These are phyloP conservation scores for Sclerurus mexicanus DNA, from an alignment of 2,113 vertebrate species.

Conservation along the genomic window DNA sequence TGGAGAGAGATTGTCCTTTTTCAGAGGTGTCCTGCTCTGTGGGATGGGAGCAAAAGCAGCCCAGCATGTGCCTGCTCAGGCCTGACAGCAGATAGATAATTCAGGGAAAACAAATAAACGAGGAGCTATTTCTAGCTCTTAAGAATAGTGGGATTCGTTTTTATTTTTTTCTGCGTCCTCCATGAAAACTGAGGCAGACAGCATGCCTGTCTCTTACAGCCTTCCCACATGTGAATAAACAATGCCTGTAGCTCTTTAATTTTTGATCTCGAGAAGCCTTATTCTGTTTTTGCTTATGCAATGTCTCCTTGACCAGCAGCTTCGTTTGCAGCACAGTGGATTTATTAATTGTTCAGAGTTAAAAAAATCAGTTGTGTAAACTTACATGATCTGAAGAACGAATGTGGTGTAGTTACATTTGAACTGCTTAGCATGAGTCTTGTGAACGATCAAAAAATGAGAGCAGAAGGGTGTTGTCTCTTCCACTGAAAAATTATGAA, in stretches of 20 bases:
- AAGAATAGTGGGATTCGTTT: not conserved
- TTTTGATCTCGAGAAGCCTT: not conserved
- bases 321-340: not conserved
- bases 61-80: not conserved
- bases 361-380: not conserved
- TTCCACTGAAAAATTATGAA: not conserved
- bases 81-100: not conserved
- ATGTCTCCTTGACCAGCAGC: not conserved
- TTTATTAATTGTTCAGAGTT: constrained; percentile 16
- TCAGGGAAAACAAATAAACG: not conserved
- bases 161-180: not conserved
- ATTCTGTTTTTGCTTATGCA: not conserved
- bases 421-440: not conserved
- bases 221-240: not conserved
- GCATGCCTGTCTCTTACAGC: not conserved
- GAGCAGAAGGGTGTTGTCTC: not conserved
- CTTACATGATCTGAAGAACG: not conserved
- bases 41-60: not conserved
- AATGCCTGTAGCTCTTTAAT: not conserved
- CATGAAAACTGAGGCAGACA: not conserved
- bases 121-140: constrained; percentile 1
- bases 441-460: not conserved
- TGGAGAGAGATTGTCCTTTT: not conserved
- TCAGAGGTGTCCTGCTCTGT: not conserved
- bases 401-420: not conserved